Percentiles rank a stretch among this genome's conserved stretches.
These are phyloP conservation scores for Drosophila niveifrons DNA, from an alignment of 2,888 invertebrate genomes.

Conservation along the genomic window DNA sequence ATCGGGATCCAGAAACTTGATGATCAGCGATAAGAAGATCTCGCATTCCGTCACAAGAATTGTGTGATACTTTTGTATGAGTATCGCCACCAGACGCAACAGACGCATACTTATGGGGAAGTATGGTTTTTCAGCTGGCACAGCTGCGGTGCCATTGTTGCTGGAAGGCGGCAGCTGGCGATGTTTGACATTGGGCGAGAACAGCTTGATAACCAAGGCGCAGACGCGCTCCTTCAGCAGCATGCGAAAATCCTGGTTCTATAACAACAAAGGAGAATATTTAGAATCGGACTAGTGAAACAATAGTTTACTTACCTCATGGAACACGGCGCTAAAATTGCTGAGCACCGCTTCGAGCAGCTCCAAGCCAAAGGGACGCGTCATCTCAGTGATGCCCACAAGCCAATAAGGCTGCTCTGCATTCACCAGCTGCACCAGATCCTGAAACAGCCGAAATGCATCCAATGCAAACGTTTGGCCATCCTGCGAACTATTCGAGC, in stretches of 20 bases:
- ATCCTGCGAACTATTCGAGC: slow-evolving; percentile 85
- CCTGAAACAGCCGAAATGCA: slow-evolving; percentile 98
- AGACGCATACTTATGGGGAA: slow-evolving; percentile 98
- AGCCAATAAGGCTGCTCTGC: slow-evolving; percentile 98
- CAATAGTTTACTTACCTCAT: slow-evolving; percentile 88
- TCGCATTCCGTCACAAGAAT: slow-evolving; percentile 98
- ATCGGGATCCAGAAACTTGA: slow-evolving; percentile 98
- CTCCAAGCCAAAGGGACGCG: slow-evolving; percentile 98
- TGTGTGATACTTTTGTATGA: slow-evolving; percentile 96
- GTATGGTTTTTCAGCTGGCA: slow-evolving; percentile 94
- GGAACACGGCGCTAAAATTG: slow-evolving; percentile 93
- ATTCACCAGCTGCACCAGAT: slow-evolving; percentile 97
- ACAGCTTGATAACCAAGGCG: slow-evolving; percentile 98
- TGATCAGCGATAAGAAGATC: slow-evolving; percentile 97
- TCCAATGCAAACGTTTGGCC: slow-evolving; percentile 95
- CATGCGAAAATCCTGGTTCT: slow-evolving; percentile 97
- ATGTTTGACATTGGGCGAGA: slow-evolving; percentile 99
- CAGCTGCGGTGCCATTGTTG: slow-evolving; percentile 88
- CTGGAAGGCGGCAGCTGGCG: slow-evolving; percentile 86
- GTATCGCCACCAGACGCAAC: slow-evolving; percentile 95
- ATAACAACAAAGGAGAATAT: slow-evolving; percentile 37
- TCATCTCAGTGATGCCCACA: slow-evolving; percentile 98
- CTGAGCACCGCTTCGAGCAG: slow-evolving; percentile 96
- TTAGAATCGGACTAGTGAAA: not conserved
- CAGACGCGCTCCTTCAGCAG: slow-evolving; percentile 98